Conservation (phyloP, 1,140 invertebrate genomes). For the Sipha flava region DNA sequence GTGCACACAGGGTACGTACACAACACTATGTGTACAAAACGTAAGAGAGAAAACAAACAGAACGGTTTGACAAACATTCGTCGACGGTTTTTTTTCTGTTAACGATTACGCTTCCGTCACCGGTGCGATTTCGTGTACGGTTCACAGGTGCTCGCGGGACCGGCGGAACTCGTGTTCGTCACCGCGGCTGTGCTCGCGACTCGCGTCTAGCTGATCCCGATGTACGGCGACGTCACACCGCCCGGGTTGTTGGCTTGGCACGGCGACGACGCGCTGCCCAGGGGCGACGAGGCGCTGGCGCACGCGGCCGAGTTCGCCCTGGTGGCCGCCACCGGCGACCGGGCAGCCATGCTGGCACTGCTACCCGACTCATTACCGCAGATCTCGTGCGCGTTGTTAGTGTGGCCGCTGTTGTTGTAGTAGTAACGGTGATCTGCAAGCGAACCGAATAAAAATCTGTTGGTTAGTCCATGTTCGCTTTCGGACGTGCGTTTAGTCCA, state of each 20-base stretch:
- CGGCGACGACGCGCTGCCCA: slow-evolving; percentile 53
- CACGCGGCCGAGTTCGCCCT: slow-evolving; percentile 57
- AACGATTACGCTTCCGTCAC: too few species aligned
- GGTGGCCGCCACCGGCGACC: slow-evolving; percentile 60
- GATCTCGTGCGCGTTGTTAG: slow-evolving; percentile 42
- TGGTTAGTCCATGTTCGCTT: too few species aligned
- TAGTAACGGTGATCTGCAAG: slow-evolving; percentile 6
- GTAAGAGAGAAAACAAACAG: too few species aligned
- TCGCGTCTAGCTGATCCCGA: slow-evolving; percentile 5
- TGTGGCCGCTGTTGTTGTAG: slow-evolving; percentile 45
- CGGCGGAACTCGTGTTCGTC: too few species aligned
- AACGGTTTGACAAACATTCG: too few species aligned
- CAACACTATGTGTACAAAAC: too few species aligned
- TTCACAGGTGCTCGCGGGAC: too few species aligned
- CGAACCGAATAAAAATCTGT: background rate
- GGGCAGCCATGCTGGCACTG: slow-evolving; percentile 44
- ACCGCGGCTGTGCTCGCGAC: background rate
- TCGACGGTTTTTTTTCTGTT: too few species aligned
- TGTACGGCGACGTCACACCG: slow-evolving; percentile 14
- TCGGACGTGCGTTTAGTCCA: too few species aligned
- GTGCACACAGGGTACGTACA: too few species aligned
- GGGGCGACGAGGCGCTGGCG: slow-evolving; percentile 58
- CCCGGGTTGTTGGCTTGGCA: slow-evolving; percentile 19
- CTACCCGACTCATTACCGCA: slow-evolving; percentile 35
- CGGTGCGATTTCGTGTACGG: background rate